Percentiles rank a stretch among this genome's conserved stretches.
Conservation (phyloP, 2,888 invertebrate genomes). For the Monoplex corrugatus region DNA sequence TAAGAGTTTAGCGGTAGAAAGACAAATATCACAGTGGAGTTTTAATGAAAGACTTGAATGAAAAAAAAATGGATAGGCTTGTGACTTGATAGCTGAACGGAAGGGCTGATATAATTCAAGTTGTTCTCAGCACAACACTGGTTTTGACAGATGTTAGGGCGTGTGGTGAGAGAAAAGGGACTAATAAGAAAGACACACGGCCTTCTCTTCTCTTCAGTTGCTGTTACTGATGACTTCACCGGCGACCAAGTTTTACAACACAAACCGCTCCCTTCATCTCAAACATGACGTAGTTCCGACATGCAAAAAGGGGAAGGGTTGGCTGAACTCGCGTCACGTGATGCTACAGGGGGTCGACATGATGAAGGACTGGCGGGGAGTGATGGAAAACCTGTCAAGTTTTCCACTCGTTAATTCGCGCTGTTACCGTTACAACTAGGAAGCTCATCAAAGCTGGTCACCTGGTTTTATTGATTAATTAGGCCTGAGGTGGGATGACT, state of each 20-base stretch:
- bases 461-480: slow-evolving; percentile 28
- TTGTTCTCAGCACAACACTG: no score
- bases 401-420: slow-evolving; percentile 14
- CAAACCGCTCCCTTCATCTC: background rate
- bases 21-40: no score
- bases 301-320: background rate
- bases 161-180: background rate
- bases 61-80: no score
- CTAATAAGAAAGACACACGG: background rate
- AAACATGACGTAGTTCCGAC: background rate
- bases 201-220: background rate
- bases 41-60: no score
- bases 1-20: no score
- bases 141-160: no score
- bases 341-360: background rate
- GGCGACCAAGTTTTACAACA: background rate
- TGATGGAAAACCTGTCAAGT: slow-evolving; percentile 17
- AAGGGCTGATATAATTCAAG: no score
- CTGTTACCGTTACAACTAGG: background rate
- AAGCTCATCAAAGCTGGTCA: slow-evolving; percentile 13
- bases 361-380: background rate
- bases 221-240: background rate
- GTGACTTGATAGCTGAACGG: no score
- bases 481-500: slow-evolving; percentile 6
- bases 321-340: background rate